phyloP scores from a whole-genome alignment of 2,888 invertebrate species.

The Apoderus coryli region DNA sequence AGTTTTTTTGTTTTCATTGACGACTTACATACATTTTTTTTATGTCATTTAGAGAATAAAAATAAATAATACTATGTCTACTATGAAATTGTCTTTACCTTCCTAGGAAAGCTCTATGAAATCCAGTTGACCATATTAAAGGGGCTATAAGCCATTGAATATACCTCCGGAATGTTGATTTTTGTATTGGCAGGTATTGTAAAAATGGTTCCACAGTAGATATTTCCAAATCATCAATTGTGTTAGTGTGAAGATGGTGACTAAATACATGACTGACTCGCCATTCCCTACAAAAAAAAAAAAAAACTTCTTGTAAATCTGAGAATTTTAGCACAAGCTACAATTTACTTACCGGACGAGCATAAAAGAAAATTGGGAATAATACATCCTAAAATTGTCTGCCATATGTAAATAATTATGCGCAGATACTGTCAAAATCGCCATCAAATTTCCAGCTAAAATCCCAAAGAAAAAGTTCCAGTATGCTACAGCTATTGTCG shows the following conservation, averaged over 20 bases:
- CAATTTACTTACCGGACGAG: slow-evolving; percentile 40
- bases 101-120: slow-evolving; percentile 29
- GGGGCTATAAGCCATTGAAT: slow-evolving; percentile 38
- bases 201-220: slow-evolving; percentile 48
- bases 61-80: no score
- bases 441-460: slow-evolving; percentile 41
- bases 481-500: slow-evolving; percentile 24
- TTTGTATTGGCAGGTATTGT: slow-evolving; percentile 46
- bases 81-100: no score
- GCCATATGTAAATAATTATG: slow-evolving; percentile 68
- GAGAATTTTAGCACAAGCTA: no score
- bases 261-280: slow-evolving; percentile 61
- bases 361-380: slow-evolving; percentile 54
- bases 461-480: slow-evolving; percentile 32
- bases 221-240: slow-evolving; percentile 58
- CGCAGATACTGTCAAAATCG: slow-evolving; percentile 43
- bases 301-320: no score
- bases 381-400: slow-evolving; percentile 66
- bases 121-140: slow-evolving; percentile 23
- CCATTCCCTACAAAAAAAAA: slow-evolving; percentile 42
- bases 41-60: no score
- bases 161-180: slow-evolving; percentile 33
- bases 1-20: no score
- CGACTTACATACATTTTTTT: no score
- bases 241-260: slow-evolving; percentile 68